Conservation (phyloP, 2,888 invertebrate genomes). For the Dasysyrphus tricinctus region DNA sequence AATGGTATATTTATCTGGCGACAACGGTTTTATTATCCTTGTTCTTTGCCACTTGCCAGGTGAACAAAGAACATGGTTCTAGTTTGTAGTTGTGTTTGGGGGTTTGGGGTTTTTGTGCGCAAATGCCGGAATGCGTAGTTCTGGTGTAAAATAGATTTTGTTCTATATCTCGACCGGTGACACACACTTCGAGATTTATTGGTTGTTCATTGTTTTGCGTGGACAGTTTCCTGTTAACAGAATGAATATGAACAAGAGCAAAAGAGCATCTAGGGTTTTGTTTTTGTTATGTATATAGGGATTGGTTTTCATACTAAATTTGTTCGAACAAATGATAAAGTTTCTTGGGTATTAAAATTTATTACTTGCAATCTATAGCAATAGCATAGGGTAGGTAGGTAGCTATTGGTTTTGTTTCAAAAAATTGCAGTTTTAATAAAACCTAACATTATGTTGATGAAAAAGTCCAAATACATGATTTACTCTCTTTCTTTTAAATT, state of each 20-base stretch:
- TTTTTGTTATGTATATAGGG: background rate
- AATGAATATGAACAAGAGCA: slow-evolving; percentile 13
- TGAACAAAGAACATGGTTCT: slow-evolving; percentile 22
- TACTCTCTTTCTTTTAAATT: too few species aligned
- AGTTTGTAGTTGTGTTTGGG: background rate
- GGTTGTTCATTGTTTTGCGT: slow-evolving; percentile 56
- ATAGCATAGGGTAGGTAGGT: too few species aligned
- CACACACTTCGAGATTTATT: slow-evolving; percentile 62
- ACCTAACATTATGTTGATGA: too few species aligned
- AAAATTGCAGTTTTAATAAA: too few species aligned
- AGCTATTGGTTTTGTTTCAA: too few species aligned
- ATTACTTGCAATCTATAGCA: too few species aligned
- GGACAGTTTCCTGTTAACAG: slow-evolving; percentile 53
- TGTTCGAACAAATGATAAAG: too few species aligned
- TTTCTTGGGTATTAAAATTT: too few species aligned
- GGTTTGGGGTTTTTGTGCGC: background rate
- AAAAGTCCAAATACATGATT: too few species aligned
- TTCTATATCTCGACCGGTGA: slow-evolving; percentile 56
- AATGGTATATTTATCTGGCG: slow-evolving; percentile 21
- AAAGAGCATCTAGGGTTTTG: background rate
- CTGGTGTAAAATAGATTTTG: slow-evolving; percentile 41
- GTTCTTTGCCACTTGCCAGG: slow-evolving; percentile 42
- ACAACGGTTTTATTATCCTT: slow-evolving; percentile 58
- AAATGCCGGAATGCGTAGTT: background rate
- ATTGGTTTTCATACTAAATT: background rate